These are phyloP conservation scores for Grallaria varia DNA, from an alignment of 2,113 vertebrate species.

Conservation along the genomic window DNA sequence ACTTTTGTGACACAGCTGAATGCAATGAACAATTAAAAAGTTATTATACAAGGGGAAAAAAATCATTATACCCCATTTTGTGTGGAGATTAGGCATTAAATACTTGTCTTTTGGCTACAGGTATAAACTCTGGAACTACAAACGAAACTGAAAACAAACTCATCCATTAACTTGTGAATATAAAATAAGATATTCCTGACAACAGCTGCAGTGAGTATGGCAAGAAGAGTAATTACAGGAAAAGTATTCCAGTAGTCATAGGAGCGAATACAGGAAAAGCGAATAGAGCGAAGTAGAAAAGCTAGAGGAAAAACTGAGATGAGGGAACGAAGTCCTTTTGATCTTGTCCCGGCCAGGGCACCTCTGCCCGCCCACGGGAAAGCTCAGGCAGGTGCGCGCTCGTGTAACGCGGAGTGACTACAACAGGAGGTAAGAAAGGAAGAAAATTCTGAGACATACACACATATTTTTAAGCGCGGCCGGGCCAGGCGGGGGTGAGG, in stretches of 20 bases:
- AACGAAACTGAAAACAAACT: background rate
- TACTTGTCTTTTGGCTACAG: background rate
- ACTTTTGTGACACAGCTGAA: background rate
- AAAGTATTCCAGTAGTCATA: background rate
- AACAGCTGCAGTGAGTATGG: background rate
- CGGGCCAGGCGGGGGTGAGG: rapidly evolving
- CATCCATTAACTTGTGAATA: rapidly evolving
- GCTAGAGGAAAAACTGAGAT: rapidly evolving
- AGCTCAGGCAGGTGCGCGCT: background rate
- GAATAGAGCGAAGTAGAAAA: background rate
- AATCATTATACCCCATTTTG: rapidly evolving
- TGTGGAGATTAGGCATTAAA: background rate
- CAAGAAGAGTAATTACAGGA: rapidly evolving
- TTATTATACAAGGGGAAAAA: rapidly evolving
- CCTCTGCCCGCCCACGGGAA: background rate
- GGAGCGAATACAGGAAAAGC: background rate
- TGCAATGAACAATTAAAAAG: background rate
- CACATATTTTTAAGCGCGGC: background rate
- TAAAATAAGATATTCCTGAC: background rate
- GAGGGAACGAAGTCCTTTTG: background rate
- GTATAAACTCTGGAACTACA: background rate
- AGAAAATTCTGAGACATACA: rapidly evolving
- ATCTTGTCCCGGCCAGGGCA: background rate
- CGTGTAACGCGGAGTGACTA: rapidly evolving
- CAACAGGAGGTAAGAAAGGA: rapidly evolving